phyloP scores from a whole-genome alignment of 2,113 vertebrate species.

The Glaucidium brasilianum region DNA sequence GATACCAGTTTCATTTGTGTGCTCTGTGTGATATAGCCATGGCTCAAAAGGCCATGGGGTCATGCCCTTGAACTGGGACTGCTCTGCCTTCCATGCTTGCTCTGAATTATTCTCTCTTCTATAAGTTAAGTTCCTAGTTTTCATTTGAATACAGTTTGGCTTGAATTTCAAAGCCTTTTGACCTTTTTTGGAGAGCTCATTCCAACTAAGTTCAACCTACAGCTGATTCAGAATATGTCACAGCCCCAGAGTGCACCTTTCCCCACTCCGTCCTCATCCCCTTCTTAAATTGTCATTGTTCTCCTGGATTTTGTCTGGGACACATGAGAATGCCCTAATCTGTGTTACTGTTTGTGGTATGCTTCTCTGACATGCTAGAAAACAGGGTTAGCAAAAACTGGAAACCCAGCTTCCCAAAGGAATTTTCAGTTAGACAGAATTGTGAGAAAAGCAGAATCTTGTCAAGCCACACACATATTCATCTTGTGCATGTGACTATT shows the following conservation, averaged over 20 bases:
- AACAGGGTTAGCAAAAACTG: background rate
- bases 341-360: background rate
- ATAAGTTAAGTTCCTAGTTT: background rate
- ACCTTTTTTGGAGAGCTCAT: background rate
- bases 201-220: background rate
- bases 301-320: background rate
- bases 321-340: background rate
- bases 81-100: background rate
- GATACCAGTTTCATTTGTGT: background rate
- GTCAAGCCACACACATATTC: background rate
- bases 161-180: background rate
- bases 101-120: background rate
- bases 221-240: background rate
- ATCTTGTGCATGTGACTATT: background rate
- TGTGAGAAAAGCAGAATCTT: background rate
- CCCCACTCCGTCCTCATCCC: background rate
- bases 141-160: background rate
- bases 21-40: background rate
- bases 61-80: background rate
- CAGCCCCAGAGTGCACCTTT: background rate
- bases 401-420: background rate
- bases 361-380: background rate
- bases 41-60: background rate
- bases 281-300: background rate
- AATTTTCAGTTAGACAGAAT: background rate